Conservation (phyloP, 53 echinoderm and acorn worm genomes). For the Arbacia lixula region DNA sequence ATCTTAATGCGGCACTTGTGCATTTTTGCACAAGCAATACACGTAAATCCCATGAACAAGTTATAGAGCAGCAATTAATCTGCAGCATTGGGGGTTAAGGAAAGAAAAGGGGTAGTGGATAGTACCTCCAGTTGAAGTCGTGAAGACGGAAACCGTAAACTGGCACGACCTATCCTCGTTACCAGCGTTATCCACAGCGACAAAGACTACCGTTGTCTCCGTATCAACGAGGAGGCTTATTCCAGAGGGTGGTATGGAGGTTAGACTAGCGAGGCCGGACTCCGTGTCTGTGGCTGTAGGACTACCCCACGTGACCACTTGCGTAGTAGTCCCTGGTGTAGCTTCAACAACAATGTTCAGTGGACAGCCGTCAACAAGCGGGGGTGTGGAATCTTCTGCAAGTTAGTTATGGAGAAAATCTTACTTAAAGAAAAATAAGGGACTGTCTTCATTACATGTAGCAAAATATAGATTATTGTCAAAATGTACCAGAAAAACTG, state of each 20-base stretch:
- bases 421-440: too few relatives aligned
- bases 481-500: too few relatives aligned
- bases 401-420: too few relatives aligned
- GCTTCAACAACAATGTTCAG: background rate
- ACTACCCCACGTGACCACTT: background rate
- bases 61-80: too few relatives aligned
- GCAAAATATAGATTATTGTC: too few relatives aligned
- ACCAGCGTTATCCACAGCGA: conserved; percentile 1
- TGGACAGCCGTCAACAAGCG: conserved; percentile 1
- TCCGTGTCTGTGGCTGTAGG: conserved; percentile 1
- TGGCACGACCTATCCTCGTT: conserved; percentile 23
- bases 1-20: too few relatives aligned
- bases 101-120: too few relatives aligned
- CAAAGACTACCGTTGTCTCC: conserved; percentile 12
- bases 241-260: background rate
- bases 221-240: background rate
- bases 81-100: too few relatives aligned
- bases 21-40: too few relatives aligned
- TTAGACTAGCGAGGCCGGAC: background rate
- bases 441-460: too few relatives aligned
- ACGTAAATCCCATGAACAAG: too few relatives aligned
- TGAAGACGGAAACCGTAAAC: conserved; percentile 2
- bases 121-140: background rate
- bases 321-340: background rate
- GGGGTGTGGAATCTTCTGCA: conserved; percentile 19